Conservation (phyloP, 2,888 invertebrate species). For the Temnothorax unifasciatus region DNA sequence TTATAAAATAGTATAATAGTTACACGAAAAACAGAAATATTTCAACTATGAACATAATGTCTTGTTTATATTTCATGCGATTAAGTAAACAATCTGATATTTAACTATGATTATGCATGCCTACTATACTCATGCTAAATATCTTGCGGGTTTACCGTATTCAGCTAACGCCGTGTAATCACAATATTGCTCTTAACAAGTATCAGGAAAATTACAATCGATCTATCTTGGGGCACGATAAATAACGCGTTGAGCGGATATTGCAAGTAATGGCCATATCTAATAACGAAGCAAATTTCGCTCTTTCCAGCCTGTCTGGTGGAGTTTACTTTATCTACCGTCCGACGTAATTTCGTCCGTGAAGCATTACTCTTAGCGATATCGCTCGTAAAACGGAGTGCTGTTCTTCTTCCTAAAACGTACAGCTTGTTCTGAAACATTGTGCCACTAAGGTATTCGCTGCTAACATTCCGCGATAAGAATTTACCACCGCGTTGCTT, state of each 20-base stretch:
- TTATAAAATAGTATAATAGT: not conserved
- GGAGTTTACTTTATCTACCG: conserved; percentile 60
- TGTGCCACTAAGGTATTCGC: conserved; percentile 50
- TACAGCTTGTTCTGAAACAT: conserved; percentile 56
- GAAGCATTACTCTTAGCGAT: conserved; percentile 57
- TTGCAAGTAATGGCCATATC: conserved; percentile 47
- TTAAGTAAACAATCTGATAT: not conserved
- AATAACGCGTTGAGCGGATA: conserved; percentile 46
- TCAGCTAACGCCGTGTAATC: conserved; percentile 1
- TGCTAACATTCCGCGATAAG: conserved; percentile 66
- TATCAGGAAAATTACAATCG: conserved; percentile 43
- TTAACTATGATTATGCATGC: not conserved
- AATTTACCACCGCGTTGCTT: conserved; percentile 54
- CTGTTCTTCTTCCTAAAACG: conserved; percentile 62
- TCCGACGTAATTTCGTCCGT: conserved; percentile 45
- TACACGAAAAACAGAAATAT: not conserved
- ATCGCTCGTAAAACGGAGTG: conserved; percentile 59
- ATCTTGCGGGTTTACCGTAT: not conserved
- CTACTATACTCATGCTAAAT: conserved; percentile 1
- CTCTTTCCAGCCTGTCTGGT: conserved; percentile 37
- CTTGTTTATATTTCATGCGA: not conserved
- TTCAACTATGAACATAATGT: not conserved
- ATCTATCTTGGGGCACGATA: conserved; percentile 29
- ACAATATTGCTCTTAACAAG: conserved; percentile 28
- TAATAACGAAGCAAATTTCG: conserved; percentile 57